Conservation (phyloP, 2,888 invertebrate species). For the Noctua janthe region DNA sequence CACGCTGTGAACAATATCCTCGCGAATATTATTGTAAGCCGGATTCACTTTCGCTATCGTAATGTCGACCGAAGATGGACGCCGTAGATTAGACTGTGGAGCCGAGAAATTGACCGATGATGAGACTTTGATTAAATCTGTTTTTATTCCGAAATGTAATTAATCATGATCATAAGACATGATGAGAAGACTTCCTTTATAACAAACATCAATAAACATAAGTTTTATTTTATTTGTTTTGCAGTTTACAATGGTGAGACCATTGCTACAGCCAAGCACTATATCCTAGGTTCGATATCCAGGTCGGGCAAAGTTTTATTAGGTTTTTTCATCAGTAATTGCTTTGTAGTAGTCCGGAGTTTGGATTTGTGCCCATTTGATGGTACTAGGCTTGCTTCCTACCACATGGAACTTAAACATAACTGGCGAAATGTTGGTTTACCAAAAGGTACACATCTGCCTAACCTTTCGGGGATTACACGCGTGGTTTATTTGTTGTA, state of each 20-base stretch:
- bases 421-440: neutral
- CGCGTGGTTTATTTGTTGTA: neutral
- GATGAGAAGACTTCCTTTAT: slow-evolving; percentile 12
- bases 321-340: neutral
- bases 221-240: slow-evolving; percentile 28
- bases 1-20: slow-evolving; percentile 88
- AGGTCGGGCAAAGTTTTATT: neutral
- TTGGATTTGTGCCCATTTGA: neutral
- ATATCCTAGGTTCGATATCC: neutral
- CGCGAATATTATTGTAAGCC: slow-evolving; percentile 86
- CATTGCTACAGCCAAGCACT: no score
- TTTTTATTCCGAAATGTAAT: slow-evolving; percentile 42
- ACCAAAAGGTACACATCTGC: neutral
- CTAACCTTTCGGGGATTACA: neutral
- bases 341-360: neutral
- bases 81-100: slow-evolving; percentile 72
- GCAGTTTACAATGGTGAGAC: no score
- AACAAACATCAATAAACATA: slow-evolving; percentile 41
- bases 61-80: slow-evolving; percentile 72
- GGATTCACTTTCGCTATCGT: slow-evolving; percentile 85
- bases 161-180: slow-evolving; percentile 35
- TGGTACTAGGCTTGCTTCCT: neutral
- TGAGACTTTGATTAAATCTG: slow-evolving; percentile 60
- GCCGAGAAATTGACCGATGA: slow-evolving; percentile 66
- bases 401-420: neutral